Evolutionary conservation across 2,888 invertebrate genomes (phyloP).

Genomic region (Sinelater perroti): DNA sequence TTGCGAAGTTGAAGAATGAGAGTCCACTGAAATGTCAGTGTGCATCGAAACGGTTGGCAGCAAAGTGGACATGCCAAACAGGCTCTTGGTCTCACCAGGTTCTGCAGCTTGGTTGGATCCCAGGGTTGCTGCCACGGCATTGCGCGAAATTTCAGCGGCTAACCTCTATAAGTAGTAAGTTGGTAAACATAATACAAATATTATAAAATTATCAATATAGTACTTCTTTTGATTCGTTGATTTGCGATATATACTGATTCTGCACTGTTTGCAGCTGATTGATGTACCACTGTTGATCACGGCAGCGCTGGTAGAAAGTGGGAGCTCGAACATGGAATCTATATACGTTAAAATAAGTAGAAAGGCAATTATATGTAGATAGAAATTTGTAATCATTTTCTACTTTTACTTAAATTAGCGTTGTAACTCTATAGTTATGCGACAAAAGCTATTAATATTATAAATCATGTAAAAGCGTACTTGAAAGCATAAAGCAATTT

Average conservation of each 20-base stretch:
- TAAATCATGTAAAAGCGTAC: too few species aligned
- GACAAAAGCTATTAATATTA: too few species aligned
- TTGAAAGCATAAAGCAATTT: too few species aligned
- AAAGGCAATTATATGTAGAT: conserved; percentile 6
- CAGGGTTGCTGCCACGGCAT: conserved; percentile 67
- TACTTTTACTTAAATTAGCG: too few species aligned
- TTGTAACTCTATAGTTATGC: too few species aligned
- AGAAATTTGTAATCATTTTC: too few species aligned
- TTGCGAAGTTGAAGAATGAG: conserved; percentile 26
- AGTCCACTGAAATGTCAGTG: conserved; percentile 8
- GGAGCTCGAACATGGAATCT: conserved; percentile 93
- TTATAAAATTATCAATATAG: not conserved
- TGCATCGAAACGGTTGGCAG: conserved; percentile 31
- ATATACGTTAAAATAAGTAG: conserved; percentile 4
- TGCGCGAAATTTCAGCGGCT: conserved; percentile 74
- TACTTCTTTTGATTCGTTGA: conserved; percentile 86
- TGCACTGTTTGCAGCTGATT: conserved; percentile 83
- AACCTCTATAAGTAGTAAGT: conserved; percentile 62
- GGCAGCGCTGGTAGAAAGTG: conserved; percentile 91
- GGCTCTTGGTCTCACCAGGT: conserved; percentile 49
- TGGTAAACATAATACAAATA: not conserved
- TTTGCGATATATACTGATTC: conserved; percentile 80
- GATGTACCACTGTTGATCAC: conserved; percentile 94
- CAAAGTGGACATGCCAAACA: conserved; percentile 47
- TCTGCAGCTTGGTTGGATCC: conserved; percentile 44